Evolutionary conservation across 2,888 invertebrate species (phyloP).

Genomic region (Creontiades dilutus): DNA sequence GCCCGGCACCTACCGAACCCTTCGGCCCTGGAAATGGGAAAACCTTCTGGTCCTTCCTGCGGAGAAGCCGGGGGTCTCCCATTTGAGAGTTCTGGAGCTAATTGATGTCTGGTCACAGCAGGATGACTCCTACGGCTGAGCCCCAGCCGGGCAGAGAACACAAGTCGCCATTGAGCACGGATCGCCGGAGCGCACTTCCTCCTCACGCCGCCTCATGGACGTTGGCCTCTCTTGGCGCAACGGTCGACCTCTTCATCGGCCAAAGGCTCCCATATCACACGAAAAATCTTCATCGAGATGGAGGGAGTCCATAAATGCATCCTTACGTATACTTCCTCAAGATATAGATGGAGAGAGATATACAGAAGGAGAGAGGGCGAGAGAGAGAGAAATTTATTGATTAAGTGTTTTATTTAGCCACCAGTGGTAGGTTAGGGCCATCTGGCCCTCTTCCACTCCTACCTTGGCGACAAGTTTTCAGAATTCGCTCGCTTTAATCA

Average conservation of each 20-base stretch:
- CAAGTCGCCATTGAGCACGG: slow-evolving; percentile 64
- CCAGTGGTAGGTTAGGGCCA: too few species aligned
- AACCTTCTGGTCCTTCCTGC: slow-evolving; percentile 31
- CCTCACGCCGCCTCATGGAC: slow-evolving; percentile 40
- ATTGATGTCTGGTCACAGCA: slow-evolving; percentile 42
- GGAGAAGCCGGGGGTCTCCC: not conserved
- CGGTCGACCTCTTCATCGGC: slow-evolving; percentile 18
- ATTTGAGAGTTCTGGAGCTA: not conserved
- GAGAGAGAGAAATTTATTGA: too few species aligned
- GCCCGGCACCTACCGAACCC: slow-evolving; percentile 1
- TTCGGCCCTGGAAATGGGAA: not conserved
- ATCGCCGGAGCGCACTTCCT: slow-evolving; percentile 67
- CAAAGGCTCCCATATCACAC: slow-evolving; percentile 31
- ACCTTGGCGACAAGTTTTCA: too few species aligned
- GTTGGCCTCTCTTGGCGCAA: slow-evolving; percentile 46
- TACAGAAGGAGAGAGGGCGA: too few species aligned
- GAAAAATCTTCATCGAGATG: not conserved
- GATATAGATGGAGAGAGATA: too few species aligned
- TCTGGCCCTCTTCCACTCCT: too few species aligned
- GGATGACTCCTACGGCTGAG: slow-evolving; percentile 16
- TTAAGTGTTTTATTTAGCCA: too few species aligned
- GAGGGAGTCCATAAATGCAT: not conserved
- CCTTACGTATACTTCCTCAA: too few species aligned
- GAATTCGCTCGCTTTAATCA: too few species aligned
- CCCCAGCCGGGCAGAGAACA: not conserved